Base-by-base conservation (phyloP, 2,888 invertebrate species). In the Tenthredo livida region DNA sequence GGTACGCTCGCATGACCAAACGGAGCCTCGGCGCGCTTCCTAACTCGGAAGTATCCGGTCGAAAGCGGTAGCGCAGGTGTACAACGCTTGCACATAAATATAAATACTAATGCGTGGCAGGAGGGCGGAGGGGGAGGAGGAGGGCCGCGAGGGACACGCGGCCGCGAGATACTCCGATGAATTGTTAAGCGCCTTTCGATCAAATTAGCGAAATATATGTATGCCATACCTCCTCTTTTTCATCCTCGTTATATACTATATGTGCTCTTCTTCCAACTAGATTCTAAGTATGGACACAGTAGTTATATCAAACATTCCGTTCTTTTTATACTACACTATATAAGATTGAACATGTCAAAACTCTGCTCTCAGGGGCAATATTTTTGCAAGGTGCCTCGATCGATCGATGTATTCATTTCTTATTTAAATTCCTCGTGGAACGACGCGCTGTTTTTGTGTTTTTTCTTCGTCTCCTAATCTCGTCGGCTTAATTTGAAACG, bases 21-120 rank as follows among this genome's bases (percentile, higher is more conserved):
- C 92, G 91, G 90, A 92, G 92, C 91, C 92, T 90, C 92, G 90
- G 91, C 91, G 91, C 90, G 90, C 89, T 92, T 89, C 92, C 92
- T 92, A 92, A 92, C 92, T 92, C 92, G 92, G 92, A 92, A 92
- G 92, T 92, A 92, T 92, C 92, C 92, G 92, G 92, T 91, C 92
- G 92, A 91, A 91, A 91, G 91, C 90, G 90, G 87, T 88, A 88
- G 90, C 91, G 91, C 92, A 92, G 92, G 92, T 92, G 92, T 91
- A 91, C 92, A 80, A 80, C 80, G 80, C 61, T 80, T 80, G 80
- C 80, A 92, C 92, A 92, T 92, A 92, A 92, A 92, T 92, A 92
- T 92, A 92, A 91, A 92, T 92, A 92, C 92, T 92, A 92, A 92
- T 92, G 90, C 89, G 12, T 54, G 21, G 65, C 65, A 12, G 4